Conservation (phyloP, 2,888 invertebrate species). For the Eilema sororculum region DNA sequence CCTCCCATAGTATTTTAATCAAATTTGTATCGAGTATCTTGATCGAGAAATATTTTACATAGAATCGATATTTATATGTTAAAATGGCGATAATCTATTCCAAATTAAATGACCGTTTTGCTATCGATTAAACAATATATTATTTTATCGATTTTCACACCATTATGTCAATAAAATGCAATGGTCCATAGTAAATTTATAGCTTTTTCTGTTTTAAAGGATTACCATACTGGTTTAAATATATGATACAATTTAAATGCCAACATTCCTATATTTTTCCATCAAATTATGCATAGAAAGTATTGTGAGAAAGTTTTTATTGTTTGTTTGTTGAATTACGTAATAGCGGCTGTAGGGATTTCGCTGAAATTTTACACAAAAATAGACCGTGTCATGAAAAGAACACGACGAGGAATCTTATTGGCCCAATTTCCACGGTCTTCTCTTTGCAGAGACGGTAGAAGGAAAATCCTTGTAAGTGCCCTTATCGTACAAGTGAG, state of each 20-base stretch:
- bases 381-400: too few relatives aligned
- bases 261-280: slow-evolving; percentile 15
- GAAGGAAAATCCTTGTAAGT: too few relatives aligned
- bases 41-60: slow-evolving; percentile 62
- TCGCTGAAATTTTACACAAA: too few relatives aligned
- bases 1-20: slow-evolving; percentile 56
- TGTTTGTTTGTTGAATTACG: not conserved
- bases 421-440: too few relatives aligned
- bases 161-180: slow-evolving; percentile 27
- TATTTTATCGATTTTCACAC: slow-evolving; percentile 45
- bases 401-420: too few relatives aligned
- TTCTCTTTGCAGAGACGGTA: too few relatives aligned
- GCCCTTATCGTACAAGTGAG: too few relatives aligned
- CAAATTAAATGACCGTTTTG: slow-evolving; percentile 38
- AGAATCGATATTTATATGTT: slow-evolving; percentile 63
- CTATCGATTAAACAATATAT: slow-evolving; percentile 33
- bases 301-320: not conserved
- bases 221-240: slow-evolving; percentile 22
- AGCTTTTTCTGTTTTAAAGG: slow-evolving; percentile 20
- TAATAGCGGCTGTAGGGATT: not conserved
- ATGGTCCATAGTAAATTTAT: slow-evolving; percentile 10
- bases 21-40: slow-evolving; percentile 56
- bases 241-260: not conserved
- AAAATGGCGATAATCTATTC: slow-evolving; percentile 50
- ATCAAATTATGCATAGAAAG: slow-evolving; percentile 10